Conservation (phyloP, 2,113 vertebrate genomes). For the Pyrgilauda ruficollis region DNA sequence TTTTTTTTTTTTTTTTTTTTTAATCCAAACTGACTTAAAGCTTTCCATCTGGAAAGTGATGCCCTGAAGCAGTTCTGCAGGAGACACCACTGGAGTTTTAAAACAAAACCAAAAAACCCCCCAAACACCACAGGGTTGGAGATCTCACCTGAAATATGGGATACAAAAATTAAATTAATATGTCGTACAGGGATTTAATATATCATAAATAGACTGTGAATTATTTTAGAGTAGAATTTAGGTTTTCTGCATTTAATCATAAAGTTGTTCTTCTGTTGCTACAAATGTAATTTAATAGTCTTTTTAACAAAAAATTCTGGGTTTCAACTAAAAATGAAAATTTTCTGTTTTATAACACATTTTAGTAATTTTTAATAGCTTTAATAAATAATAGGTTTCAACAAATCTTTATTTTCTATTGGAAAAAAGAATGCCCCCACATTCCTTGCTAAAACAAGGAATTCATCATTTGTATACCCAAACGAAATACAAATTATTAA, state of each 20-base stretch:
- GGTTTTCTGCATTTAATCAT: background rate
- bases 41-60: background rate
- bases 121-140: rapidly evolving
- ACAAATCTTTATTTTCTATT: background rate
- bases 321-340: background rate
- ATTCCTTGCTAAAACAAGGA: background rate
- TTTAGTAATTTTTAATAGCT: no score
- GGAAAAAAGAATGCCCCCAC: background rate
- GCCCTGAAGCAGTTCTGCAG: background rate
- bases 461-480: background rate
- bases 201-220: background rate
- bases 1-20: no score
- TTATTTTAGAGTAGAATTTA: background rate
- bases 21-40: background rate
- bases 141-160: background rate
- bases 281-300: background rate
- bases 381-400: background rate
- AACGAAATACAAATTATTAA: background rate
- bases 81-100: background rate
- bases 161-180: background rate
- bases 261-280: background rate
- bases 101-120: background rate
- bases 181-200: background rate
- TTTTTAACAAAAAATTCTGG: background rate
- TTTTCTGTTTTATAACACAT: background rate